These are phyloP conservation scores for Acholoe squamosa DNA, from an alignment of 2,888 invertebrate species.

Conservation along the genomic window DNA sequence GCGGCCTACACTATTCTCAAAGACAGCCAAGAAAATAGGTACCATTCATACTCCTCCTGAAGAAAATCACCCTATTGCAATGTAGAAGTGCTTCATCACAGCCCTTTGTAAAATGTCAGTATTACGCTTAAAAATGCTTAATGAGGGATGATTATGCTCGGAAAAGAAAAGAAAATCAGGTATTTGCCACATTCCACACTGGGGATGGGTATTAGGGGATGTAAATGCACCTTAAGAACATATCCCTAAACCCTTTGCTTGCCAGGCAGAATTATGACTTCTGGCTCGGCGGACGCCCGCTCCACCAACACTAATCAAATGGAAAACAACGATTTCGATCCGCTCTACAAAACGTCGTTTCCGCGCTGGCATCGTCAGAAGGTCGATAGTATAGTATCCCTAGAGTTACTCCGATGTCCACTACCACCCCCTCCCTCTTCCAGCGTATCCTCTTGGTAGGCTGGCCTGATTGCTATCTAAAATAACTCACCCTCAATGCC, in stretches of 20 bases:
- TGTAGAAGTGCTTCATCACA: neutral
- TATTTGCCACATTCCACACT: no score
- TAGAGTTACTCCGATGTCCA: neutral
- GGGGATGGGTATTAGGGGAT: neutral
- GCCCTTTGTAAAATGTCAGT: no score
- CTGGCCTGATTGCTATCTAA: no score
- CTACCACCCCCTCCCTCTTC: neutral
- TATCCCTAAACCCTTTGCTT: conserved; percentile 19
- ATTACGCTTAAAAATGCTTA: no score
- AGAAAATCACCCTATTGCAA: neutral
- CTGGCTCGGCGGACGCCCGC: neutral
- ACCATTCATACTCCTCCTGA: neutral
- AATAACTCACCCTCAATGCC: no score
- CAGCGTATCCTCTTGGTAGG: no score
- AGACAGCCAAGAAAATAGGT: neutral
- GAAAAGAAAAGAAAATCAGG: no score
- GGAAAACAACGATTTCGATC: conserved; percentile 41
- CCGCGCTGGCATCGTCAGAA: neutral
- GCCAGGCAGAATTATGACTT: conserved; percentile 24
- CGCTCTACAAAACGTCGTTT: conserved; percentile 9
- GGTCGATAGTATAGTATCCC: neutral
- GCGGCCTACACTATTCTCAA: neutral
- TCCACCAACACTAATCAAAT: neutral
- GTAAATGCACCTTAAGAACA: neutral
- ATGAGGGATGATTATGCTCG: no score